Evolutionary conservation across 1,140 invertebrate genomes (phyloP), one percentile per base, ranked within the genome.

Genomic region (Chelonus insularis): DNA sequence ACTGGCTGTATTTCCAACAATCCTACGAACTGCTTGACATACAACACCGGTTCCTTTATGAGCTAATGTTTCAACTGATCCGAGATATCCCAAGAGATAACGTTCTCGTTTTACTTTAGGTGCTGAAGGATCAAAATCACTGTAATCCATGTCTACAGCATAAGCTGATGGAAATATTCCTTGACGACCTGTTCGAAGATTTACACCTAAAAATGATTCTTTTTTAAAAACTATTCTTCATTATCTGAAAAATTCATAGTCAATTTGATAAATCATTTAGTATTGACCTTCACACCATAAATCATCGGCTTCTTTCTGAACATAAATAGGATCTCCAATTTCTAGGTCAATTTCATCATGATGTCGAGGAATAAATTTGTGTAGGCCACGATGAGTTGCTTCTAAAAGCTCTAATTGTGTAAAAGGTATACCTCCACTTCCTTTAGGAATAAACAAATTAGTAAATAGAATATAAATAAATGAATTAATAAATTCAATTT

Each of bases 121-220:
- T 68, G 88, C 88, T 61, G 89, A 86, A 25, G 94, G 91, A 82
- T 96, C 94, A 72, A 95, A 95, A 68, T 96, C 93, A 72, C 91
- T 93, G 78, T 97, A 96, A 68, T 97, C 94, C 77, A 97, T 89
- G 73, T 98, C 96, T 2, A 96, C 95, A 4, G 95, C 95, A 75
- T 98, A 97, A 11, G 96, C 95, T 47, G 94, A 94, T 1, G 96
- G 97, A 76, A 98, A 98, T 51, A 98, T 96, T 8, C 97, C 97
- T 82, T 93, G 90, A 57, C 92, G 85, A 18, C 94, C 93, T 0
- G 95, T 95, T 65, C 95, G 84, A 47, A 98, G 79, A 83, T 98
- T 99, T 0, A 97, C 93, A 37, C 94, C 93, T 95, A 25, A 4
- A 54, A 37, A 45, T 37, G 23, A 43, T 60, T 11, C 0, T 32